A percentile compares a stretch with the other conserved stretches of the same genome.
These are phyloP conservation scores for Orthosia cruda DNA, from an alignment of 2,888 invertebrate species.

Conservation along the genomic window DNA sequence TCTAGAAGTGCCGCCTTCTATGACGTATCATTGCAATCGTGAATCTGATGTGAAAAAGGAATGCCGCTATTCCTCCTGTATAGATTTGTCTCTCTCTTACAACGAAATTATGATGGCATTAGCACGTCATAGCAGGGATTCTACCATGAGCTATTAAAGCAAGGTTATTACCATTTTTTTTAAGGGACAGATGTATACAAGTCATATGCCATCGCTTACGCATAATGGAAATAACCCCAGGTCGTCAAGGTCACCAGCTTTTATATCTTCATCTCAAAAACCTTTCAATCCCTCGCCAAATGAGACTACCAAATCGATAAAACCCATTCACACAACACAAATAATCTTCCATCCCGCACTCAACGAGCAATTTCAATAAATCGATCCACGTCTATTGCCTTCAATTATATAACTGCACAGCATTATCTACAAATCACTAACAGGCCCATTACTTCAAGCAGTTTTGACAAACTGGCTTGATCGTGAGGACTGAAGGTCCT, in stretches of 20 bases:
- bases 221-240: too few species aligned
- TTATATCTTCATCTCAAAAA: constrained; percentile 14
- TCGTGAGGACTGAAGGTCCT: constrained; percentile 58
- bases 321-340: constrained; percentile 23
- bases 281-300: constrained; percentile 8
- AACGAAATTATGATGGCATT: too few species aligned
- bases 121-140: too few species aligned
- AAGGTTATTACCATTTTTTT: too few species aligned
- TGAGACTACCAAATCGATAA: constrained; percentile 2
- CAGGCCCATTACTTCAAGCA: constrained; percentile 60
- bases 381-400: constrained; percentile 49
- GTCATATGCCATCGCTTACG: too few species aligned
- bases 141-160: too few species aligned
- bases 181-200: too few species aligned
- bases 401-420: constrained; percentile 61
- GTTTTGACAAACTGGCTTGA: constrained; percentile 66
- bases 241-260: background rate
- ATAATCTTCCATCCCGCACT: constrained; percentile 25
- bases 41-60: too few species aligned
- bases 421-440: constrained; percentile 63
- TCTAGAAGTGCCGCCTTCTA: too few species aligned
- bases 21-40: too few species aligned
- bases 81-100: too few species aligned
- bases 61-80: too few species aligned
- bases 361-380: constrained; percentile 48